Percentiles rank a stretch among this genome's conserved stretches.
phyloP scores from a whole-genome alignment of 2,888 invertebrate genomes.

The Noctuana brunneofusca region DNA sequence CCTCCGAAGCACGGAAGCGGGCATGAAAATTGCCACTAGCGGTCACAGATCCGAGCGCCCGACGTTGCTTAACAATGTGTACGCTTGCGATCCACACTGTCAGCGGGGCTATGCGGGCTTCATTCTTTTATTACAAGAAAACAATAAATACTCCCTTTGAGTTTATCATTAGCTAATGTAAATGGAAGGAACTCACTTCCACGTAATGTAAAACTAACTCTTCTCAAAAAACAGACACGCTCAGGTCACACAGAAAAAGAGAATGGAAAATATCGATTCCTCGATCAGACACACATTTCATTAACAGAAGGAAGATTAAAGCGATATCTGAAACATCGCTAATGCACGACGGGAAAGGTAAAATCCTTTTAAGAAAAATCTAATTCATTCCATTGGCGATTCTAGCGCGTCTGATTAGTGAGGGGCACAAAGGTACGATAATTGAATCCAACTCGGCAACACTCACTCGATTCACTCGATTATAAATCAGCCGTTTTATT shows the following conservation, averaged over 20 bases:
- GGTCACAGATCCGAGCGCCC: too few relatives aligned
- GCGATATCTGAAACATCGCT: slow-evolving; percentile 34
- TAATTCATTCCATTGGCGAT: slow-evolving; percentile 34
- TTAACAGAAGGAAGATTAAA: slow-evolving; percentile 33
- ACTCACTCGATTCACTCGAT: slow-evolving; percentile 45
- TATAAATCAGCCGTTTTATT: slow-evolving; percentile 49
- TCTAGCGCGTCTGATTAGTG: slow-evolving; percentile 38
- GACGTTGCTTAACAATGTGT: too few relatives aligned
- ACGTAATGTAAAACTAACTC: not conserved
- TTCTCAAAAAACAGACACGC: slow-evolving; percentile 1
- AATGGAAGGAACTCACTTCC: not conserved
- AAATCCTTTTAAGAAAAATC: slow-evolving; percentile 36
- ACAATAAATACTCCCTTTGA: too few relatives aligned
- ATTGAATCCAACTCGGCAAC: slow-evolving; percentile 42
- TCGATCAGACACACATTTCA: slow-evolving; percentile 34
- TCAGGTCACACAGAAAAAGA: slow-evolving; percentile 14
- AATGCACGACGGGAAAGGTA: slow-evolving; percentile 32
- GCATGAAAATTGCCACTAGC: too few relatives aligned
- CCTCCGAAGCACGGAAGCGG: too few relatives aligned
- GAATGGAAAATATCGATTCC: slow-evolving; percentile 31
- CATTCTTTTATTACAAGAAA: too few relatives aligned
- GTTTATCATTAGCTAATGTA: not conserved
- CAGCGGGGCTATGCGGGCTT: too few relatives aligned
- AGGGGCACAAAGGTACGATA: slow-evolving; percentile 41
- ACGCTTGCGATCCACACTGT: too few relatives aligned